Evolutionary conservation across 2,113 vertebrate species (phyloP), one percentile per base, ranked within the genome.

Genomic region (Proteles cristata): DNA sequence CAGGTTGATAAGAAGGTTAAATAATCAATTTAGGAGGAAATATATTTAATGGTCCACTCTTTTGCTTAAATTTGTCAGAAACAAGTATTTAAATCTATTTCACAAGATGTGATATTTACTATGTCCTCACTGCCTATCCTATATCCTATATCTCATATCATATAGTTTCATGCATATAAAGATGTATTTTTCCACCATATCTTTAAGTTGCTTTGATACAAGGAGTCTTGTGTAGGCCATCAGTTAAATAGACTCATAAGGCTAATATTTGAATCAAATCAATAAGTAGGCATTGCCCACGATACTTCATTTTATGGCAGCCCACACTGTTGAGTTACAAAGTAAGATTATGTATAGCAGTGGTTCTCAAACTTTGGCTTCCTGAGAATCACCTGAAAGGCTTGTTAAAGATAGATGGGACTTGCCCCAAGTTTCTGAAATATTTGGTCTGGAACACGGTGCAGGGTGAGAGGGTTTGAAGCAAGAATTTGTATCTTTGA

Each of bases 241-340:
- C 43, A 55, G 11, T 19, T 80, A 17, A 65, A 69, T 0, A 80
- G 69, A 39, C 17, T 66, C 63, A 23, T 11, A 43, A 63, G 35
- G 89, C 15, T 63, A 74, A 10, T 26, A 86, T 58, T 71, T 90
- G 80, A 92, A 95, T 66, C 35, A 58, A 89, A 53, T 16, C 74
- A 33, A 87, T 90, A 77, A 74, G 11, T 39, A 87, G 48, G 28
- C 5, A 83, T 82, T 81, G 87, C 31, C 25, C 39, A 1, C 2
- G 19, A 23, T 15, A 39, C 2, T 68, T 83, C 17, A 45, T 63
- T 80, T 83, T 81, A 76, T 50, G 65, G 10, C 31, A 68, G 45
- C 33, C 25, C 80, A 16, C 33, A 1, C 16, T 31, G 86, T 89
- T 63, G n/a, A 65, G 6, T 69, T 81, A 45, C 2, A 55, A 45